Conservation (phyloP, 2,888 invertebrate genomes). For the Epinotia ramella region DNA sequence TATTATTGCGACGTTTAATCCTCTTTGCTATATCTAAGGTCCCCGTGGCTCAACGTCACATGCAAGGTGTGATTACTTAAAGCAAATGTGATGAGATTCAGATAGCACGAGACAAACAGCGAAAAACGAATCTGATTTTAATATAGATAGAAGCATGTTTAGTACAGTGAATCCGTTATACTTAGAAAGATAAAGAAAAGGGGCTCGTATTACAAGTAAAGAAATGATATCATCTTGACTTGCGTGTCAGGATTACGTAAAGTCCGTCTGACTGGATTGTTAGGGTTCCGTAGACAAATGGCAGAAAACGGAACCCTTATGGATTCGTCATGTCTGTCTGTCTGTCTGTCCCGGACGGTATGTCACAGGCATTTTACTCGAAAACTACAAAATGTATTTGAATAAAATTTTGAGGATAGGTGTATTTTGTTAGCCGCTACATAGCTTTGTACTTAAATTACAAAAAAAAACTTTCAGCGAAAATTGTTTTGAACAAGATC, state of each 20-base stretch:
- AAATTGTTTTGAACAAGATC: no score
- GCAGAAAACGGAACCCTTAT: no score
- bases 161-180: conserved; percentile 8
- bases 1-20: neutral
- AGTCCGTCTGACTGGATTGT: neutral
- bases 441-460: no score
- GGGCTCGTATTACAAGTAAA: neutral
- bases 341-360: no score
- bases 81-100: conserved; percentile 19
- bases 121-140: conserved; percentile 26
- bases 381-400: no score
- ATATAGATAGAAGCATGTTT: conserved; percentile 20
- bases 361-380: no score
- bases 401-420: no score
- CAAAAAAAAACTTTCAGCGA: no score
- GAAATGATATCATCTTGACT: conserved; percentile 1
- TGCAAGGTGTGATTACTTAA: conserved; percentile 20
- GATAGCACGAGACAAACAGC: conserved; percentile 1
- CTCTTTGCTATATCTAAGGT: neutral
- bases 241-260: neutral
- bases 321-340: no score
- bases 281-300: no score
- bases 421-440: no score
- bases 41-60: neutral
- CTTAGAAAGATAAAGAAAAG: neutral